Conservation (phyloP, 2,888 invertebrate species). For the Dascillus cervinus region DNA sequence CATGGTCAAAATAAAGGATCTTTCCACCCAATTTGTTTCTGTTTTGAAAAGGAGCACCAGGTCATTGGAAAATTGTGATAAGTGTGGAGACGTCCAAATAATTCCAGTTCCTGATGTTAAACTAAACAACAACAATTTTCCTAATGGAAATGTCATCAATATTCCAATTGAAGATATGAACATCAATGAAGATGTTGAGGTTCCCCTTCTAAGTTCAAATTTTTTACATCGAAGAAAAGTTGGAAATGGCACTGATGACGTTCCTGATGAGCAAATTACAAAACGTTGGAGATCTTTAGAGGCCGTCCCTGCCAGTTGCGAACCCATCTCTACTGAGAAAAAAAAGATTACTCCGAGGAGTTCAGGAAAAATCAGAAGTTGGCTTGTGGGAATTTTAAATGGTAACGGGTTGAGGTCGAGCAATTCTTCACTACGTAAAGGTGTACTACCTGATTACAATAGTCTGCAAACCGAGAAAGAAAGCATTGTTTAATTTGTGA, state of each 20-base stretch:
- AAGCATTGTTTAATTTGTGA: slow-evolving; percentile 46
- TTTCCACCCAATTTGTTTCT: slow-evolving; percentile 16
- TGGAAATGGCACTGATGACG: slow-evolving; percentile 33
- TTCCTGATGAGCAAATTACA: slow-evolving; percentile 37
- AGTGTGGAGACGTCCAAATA: slow-evolving; percentile 38
- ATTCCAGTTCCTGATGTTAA: slow-evolving; percentile 42
- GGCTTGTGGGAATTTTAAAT: slow-evolving; percentile 69
- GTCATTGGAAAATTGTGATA: slow-evolving; percentile 47
- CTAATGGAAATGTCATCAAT: slow-evolving; percentile 47
- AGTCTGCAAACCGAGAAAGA: slow-evolving; percentile 52
- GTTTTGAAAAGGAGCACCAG: slow-evolving; percentile 24
- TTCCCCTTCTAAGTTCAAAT: slow-evolving; percentile 36
- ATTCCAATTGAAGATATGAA: slow-evolving; percentile 30
- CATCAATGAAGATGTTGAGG: slow-evolving; percentile 39
- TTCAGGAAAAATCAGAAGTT: slow-evolving; percentile 60
- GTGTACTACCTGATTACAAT: slow-evolving; percentile 46
- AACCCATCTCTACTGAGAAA: slow-evolving; percentile 34
- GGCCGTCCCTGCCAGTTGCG: slow-evolving; percentile 46
- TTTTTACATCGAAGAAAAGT: slow-evolving; percentile 31
- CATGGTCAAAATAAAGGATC: slow-evolving; percentile 21
- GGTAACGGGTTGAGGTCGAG: slow-evolving; percentile 63
- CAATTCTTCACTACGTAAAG: slow-evolving; percentile 50
- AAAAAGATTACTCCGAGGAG: slow-evolving; percentile 56
- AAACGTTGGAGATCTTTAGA: slow-evolving; percentile 78
- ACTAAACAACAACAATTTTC: slow-evolving; percentile 47